A percentile compares a stretch with the other conserved stretches of the same genome.
These are phyloP conservation scores for Enteromius treurensis DNA, from an alignment of 2,797 vertebrate species.

Conservation along the genomic window DNA sequence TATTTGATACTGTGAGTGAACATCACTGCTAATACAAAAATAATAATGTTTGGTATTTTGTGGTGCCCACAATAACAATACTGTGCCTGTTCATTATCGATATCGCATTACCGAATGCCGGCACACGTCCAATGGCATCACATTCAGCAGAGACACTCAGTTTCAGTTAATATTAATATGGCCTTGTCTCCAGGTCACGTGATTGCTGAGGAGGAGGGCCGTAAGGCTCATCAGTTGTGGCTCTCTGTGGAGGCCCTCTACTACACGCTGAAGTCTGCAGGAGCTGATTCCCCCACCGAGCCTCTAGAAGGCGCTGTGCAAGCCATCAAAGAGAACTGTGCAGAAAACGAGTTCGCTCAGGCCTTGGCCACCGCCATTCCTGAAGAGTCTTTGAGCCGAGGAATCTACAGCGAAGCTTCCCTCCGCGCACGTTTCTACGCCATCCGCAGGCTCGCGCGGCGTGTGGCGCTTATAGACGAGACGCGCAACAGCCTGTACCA, in stretches of 20 bases:
- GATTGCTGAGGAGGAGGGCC: constrained; percentile 88
- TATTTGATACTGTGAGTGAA: too few relatives aligned
- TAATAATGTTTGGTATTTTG: too few relatives aligned
- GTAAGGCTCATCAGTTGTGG: constrained; percentile 94
- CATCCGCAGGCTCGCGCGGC: constrained; percentile 85
- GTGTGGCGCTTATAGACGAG: constrained; percentile 92
- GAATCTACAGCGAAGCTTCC: constrained; percentile 91
- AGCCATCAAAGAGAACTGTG: constrained; percentile 81
- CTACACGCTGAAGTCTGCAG: constrained; percentile 83
- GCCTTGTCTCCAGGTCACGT: constrained; percentile 79
- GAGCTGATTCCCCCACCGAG: constrained; percentile 76
- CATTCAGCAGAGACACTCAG: not conserved
- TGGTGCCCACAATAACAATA: too few relatives aligned
- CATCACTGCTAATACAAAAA: too few relatives aligned
- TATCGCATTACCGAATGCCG: too few relatives aligned
- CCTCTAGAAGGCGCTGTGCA: constrained; percentile 83
- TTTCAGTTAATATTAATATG: not conserved
- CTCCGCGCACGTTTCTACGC: constrained; percentile 86
- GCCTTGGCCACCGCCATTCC: constrained; percentile 86
- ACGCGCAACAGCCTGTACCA: constrained; percentile 94
- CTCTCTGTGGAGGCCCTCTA: constrained; percentile 91
- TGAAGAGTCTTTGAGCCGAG: constrained; percentile 84
- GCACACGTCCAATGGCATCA: too few relatives aligned
- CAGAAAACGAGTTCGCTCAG: constrained; percentile 84
- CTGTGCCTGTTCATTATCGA: too few relatives aligned